Conservation (phyloP, 2,888 invertebrate species). For the Mesochorus sp. region DNA sequence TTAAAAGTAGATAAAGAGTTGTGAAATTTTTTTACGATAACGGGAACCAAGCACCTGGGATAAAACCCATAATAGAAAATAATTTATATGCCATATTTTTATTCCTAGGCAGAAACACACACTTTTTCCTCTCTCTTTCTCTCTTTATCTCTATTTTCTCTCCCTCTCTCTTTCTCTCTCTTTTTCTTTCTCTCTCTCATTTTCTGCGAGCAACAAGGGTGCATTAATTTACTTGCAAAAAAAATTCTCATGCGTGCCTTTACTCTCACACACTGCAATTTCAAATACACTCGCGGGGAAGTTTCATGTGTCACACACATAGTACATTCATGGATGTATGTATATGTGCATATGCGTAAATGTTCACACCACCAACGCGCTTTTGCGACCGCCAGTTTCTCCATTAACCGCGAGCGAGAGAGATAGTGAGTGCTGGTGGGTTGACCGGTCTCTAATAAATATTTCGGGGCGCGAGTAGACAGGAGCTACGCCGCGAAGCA, state of each 20-base stretch:
- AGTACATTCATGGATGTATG: not conserved
- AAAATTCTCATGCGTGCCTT: not conserved
- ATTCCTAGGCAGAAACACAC: conserved; percentile 34
- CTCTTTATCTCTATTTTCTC: not conserved
- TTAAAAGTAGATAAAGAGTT: conserved; percentile 26
- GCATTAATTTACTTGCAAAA: conserved; percentile 22
- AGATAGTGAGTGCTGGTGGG: not conserved
- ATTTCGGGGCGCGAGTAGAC: conserved; percentile 52
- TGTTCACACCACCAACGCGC: not conserved
- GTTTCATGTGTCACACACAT: not conserved
- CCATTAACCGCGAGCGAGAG: conserved; percentile 49
- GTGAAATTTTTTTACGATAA: conserved; percentile 9
- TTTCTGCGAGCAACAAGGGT: not conserved
- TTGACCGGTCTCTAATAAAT: conserved; percentile 60
- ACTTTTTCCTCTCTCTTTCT: not conserved
- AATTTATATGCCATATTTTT: conserved; percentile 22
- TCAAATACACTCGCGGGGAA: conserved; percentile 20
- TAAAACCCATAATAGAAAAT: conserved; percentile 47
- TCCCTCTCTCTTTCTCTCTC: too few species aligned
- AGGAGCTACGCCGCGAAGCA: conserved; percentile 52
- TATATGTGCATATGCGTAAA: not conserved
- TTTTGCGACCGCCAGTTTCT: conserved; percentile 13
- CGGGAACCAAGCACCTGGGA: conserved; percentile 46
- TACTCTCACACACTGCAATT: not conserved
- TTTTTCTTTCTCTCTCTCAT: not conserved